Evolutionary conservation across 2,888 invertebrate species (phyloP), one percentile per base, ranked within the genome.

Genomic region (Tridacna crocea): DNA sequence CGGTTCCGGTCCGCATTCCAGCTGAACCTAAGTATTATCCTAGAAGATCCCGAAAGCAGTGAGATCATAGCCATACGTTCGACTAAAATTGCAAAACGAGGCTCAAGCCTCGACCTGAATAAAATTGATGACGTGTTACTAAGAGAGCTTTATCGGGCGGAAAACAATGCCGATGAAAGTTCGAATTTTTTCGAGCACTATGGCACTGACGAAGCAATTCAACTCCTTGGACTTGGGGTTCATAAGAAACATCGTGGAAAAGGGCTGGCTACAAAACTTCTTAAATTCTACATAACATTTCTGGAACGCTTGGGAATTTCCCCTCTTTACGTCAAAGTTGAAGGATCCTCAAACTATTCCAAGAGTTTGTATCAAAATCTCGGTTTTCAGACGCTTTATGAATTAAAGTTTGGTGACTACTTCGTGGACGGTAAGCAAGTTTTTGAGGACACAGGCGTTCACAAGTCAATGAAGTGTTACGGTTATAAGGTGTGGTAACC

Each of bases 401-500:
- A 77, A 26, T 26, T 72, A 6, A 61, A 13, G 36, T 77, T 48
- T 61, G 77, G 61, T 15, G 77, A 60, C 2, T 63, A 77, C 10
- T 48, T 22, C 4, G 63, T 72, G 11, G 26, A 77, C 19, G 77
- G 77, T 0, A 27, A 72, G 48, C 17, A 58, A 10, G 72, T 63
- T 13, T n/a, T 77, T 13, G 11, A 0, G 13, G 24, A 72, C 22
- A 77, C 77, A 15, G 72, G 72, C n/a, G 61, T 47, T 19, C 72
- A 77, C 36, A 72, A 72, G n/a, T 77, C 77, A 11, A 26, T 77
- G 46, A 72, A 61, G 47, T 13, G 48, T 6, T 77, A 72, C 72
- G 47, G 46, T 17, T 66, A 72, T 27, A 72, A 58, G 10, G 55
- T 55, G 17, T 55, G 2, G 2, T 55, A 10, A 8, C 36, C 36